Evolutionary conservation across 2,888 invertebrate species (phyloP).

Genomic region (Campaea margaritaria): DNA sequence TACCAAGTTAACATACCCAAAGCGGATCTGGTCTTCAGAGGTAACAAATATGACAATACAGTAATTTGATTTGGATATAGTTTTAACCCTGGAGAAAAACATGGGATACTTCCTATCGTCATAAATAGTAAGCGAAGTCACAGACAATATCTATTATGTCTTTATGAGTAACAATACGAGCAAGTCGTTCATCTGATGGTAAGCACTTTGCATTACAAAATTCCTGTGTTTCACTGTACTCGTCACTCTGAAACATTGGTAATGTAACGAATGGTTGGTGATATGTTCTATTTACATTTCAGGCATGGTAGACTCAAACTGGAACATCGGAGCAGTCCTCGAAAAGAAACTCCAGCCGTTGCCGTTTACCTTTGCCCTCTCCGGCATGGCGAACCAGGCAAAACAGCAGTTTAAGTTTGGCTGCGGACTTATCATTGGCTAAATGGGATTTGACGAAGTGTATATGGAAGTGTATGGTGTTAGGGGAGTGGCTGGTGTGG

Average conservation of each 20-base stretch:
- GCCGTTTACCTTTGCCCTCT: conserved; percentile 96
- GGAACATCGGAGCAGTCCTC: conserved; percentile 96
- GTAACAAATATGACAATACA: conserved; percentile 70
- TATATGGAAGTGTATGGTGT: conserved; percentile 6
- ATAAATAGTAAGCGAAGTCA: no score
- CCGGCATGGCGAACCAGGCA: conserved; percentile 96
- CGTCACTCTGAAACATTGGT: no score
- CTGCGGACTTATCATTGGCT: conserved; percentile 97
- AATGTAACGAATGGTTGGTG: no score
- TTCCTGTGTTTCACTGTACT: no score
- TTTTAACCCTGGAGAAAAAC: no score
- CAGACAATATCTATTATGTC: no score
- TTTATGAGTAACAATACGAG: no score
- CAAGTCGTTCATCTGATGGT: no score
- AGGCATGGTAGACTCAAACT: conserved; percentile 97
- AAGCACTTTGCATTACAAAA: no score
- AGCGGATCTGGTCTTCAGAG: conserved; percentile 97
- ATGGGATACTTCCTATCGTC: no score
- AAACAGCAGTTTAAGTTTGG: conserved; percentile 97
- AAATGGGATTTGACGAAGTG: conserved; percentile 48
- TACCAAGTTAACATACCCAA: conserved; percentile 98
- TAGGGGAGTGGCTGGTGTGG: conserved; percentile 10
- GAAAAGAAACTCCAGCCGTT: conserved; percentile 97
- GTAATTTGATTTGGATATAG: no score
- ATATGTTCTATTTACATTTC: conserved; percentile 30